phyloP scores from a whole-genome alignment of 2,113 vertebrate species.

The Myrmecobius fasciatus region DNA sequence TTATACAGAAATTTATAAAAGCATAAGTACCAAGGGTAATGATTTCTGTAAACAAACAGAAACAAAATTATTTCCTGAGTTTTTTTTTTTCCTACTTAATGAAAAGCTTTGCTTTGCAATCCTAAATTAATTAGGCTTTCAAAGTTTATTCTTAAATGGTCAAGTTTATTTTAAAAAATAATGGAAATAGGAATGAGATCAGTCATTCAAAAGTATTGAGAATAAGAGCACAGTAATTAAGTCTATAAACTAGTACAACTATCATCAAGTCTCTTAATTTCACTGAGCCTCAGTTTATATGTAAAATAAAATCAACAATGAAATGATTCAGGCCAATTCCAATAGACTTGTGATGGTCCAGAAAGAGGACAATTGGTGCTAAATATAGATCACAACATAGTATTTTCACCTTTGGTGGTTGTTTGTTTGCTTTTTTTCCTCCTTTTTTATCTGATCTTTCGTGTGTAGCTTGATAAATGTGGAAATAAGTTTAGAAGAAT shows the following conservation, averaged over 20 bases:
- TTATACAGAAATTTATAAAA: neutral
- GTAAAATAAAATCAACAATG: neutral
- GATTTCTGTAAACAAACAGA: neutral
- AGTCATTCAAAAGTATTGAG: neutral
- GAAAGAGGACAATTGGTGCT: no score
- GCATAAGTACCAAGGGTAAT: neutral
- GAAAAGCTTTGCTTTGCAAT: neutral
- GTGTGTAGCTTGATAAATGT: no score
- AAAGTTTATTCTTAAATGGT: neutral
- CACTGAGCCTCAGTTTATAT: neutral
- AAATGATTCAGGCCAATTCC: no score
- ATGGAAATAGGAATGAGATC: neutral
- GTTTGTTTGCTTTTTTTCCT: no score
- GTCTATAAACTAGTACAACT: neutral
- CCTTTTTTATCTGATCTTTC: no score
- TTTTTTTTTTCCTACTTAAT: neutral
- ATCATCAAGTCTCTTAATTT: neutral
- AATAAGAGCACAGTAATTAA: neutral
- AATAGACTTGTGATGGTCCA: no score
- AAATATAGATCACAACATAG: no score
- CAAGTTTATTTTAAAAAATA: neutral
- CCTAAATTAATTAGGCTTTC: neutral
- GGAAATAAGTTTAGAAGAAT: no score
- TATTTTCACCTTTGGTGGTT: no score
- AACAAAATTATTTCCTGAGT: neutral